Base-by-base conservation (phyloP, 2,888 invertebrate species). In the Trichopria drosophilae region DNA sequence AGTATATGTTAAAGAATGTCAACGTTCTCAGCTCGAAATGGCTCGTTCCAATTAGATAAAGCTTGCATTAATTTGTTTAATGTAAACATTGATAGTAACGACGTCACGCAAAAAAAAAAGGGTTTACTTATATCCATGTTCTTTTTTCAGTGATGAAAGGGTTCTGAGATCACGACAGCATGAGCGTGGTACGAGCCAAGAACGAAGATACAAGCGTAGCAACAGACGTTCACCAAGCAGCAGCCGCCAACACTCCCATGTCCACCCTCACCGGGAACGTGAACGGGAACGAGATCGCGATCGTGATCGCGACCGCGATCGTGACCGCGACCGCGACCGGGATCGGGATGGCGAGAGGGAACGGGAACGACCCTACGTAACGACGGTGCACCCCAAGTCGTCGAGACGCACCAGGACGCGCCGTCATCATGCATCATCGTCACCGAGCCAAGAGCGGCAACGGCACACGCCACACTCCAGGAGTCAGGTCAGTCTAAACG, bases 141-240 rank as follows among this genome's bases (percentile, higher is more conserved):
- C 34, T 31, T 1, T 58, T 79, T 79, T 56, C 77, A 83, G 82
- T 69, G 82, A 81, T 62, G 82, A 82, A 71, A 77, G 83, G 61
- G 80, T 80, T 49, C 77, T 82, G 64, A 77, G 82, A 58, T 81
- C 81, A 13, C 76, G 82, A 15, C 80, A 81, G 57, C 82, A 82
- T 71, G 89, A 83, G 80, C 84, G 82, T 77, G 90, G 86, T 75
- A 88, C 82, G 72, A 89, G 81, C 79, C 88, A 82, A 77, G 89
- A 85, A 81, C 78, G 90, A 69, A 86, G 91, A 62, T 91, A 90
- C 76, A 92, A 91, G 77, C 84, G 91, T 65, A 90, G 90, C 69
- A 85, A 88, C 75, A 85, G 90, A 63, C 84, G 90, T 74, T 89
- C 90, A 61, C 90, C 90, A 59, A 86, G 87, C 69, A 86, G 86